These are phyloP conservation scores for Eulemur rubriventer DNA, from an alignment of 2,797 vertebrate species.

Conservation along the genomic window DNA sequence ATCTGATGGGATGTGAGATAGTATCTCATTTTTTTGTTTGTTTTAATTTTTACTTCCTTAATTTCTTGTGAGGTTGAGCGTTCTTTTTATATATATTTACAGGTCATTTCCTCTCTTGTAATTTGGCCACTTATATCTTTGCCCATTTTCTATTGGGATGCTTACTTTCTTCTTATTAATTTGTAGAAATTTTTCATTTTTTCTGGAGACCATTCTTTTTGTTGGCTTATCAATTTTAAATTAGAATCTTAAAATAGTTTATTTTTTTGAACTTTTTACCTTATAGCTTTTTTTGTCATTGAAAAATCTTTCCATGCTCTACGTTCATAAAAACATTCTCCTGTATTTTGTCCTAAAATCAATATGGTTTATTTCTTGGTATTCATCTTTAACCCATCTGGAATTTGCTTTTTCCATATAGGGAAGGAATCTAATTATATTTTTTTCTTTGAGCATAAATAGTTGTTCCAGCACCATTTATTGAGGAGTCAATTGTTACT, in stretches of 20 bases:
- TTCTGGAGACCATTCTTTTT: neutral
- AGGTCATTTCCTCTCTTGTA: neutral
- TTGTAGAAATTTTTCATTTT: neutral
- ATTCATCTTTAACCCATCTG: neutral
- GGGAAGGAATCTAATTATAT: neutral
- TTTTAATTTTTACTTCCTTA: constrained; percentile 12
- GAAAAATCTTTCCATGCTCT: neutral
- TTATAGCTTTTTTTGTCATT: neutral
- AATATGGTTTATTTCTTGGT: neutral
- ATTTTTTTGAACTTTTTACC: neutral
- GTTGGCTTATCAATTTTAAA: neutral
- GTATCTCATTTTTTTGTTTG: neutral
- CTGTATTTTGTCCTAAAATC: constrained; percentile 6
- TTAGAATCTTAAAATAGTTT: neutral
- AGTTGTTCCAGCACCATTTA: neutral
- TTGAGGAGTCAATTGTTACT: neutral
- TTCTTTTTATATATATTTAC: neutral
- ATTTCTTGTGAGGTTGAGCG: neutral
- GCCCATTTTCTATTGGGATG: neutral
- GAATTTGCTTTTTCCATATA: neutral
- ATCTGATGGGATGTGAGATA: neutral
- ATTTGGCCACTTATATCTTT: neutral
- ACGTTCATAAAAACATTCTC: neutral
- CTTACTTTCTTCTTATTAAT: neutral
- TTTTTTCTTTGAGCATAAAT: neutral